Base-by-base conservation (phyloP, 2,888 invertebrate species). In the Psylliodes chrysocephalus region DNA sequence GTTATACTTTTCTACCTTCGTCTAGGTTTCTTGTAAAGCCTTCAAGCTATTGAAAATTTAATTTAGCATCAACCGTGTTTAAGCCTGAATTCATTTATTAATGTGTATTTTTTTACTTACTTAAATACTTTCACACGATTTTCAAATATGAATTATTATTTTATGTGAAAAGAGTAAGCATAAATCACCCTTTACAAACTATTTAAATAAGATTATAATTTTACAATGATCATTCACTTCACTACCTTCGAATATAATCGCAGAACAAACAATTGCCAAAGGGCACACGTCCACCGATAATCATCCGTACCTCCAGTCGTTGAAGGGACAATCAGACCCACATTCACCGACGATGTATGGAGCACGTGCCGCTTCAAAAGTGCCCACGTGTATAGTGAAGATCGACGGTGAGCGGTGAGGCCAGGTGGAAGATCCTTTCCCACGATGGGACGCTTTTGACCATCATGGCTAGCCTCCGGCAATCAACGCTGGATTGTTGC, bases 271-370 rank as follows among this genome's bases (percentile, higher is more conserved):
- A 75, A 60, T 52, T 69, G 60, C 68, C 68, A 63, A 62, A 69
- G 30, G 51, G 70, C 76, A 73, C 76, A 73, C 75, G 76, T 69
- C 74, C 70, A 63, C 47, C 72, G 74, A 75, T 80, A 79, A 81
- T 80, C 79, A 81, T 77, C 77, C 67, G 71, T 71, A 78, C 79
- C 80, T 79, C 77, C 71, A 77, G 74, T 75, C 67, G 75, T 77
- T 77, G 77, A 76, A 71, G 79, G 80, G 79, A 80, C 81, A 80
- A 81, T 81, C 79, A 80, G 72, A 70, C 69, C 67, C 76, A 77
- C 79, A 77, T 78, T 79, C 78, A 76, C 72, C 74, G 75, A 66
- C 75, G 76, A 75, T 68, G 66, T 75, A 76, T 76, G 67, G 76
- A 76, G 72, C 80, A 78, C 79, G 80, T 80, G 79, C 68, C 74